Percentiles rank a stretch among this genome's conserved stretches.
Evolutionary conservation across 2,113 vertebrate species (phyloP).

Genomic region (Prunella himalayana): DNA sequence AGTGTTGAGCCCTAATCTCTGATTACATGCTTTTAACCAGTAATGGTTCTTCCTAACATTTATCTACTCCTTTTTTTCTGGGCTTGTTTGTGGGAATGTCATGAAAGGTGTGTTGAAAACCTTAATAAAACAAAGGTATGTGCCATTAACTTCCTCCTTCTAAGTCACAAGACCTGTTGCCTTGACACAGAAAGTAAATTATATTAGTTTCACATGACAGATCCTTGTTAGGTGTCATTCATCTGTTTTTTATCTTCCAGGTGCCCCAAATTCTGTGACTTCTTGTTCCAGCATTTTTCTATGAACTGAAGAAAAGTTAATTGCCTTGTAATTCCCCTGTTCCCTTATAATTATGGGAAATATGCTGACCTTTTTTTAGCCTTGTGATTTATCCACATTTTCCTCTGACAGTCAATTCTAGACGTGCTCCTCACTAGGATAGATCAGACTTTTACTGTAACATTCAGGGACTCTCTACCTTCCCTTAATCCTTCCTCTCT

Average conservation of each 20-base stretch:
- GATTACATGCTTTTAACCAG: neutral
- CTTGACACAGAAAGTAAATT: neutral
- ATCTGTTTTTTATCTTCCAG: neutral
- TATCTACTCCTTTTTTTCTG: neutral
- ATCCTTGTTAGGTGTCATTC: neutral
- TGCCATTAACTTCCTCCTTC: neutral
- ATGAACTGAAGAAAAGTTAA: neutral
- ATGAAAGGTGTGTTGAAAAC: neutral
- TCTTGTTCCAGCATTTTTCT: neutral
- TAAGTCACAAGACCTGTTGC: neutral
- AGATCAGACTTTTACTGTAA: neutral
- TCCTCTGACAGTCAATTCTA: neutral
- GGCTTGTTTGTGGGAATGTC: neutral
- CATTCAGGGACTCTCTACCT: neutral
- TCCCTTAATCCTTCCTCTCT: neutral
- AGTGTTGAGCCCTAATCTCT: neutral
- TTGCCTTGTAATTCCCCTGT: neutral
- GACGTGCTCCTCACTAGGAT: fast-evolving
- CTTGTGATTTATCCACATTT: neutral
- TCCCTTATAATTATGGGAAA: neutral
- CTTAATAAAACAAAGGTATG: neutral
- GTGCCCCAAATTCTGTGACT: neutral
- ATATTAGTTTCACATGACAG: neutral
- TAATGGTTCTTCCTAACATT: neutral
- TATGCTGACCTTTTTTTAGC: neutral